Conservation (phyloP, 2,113 vertebrate species). For the Calypte anna region DNA sequence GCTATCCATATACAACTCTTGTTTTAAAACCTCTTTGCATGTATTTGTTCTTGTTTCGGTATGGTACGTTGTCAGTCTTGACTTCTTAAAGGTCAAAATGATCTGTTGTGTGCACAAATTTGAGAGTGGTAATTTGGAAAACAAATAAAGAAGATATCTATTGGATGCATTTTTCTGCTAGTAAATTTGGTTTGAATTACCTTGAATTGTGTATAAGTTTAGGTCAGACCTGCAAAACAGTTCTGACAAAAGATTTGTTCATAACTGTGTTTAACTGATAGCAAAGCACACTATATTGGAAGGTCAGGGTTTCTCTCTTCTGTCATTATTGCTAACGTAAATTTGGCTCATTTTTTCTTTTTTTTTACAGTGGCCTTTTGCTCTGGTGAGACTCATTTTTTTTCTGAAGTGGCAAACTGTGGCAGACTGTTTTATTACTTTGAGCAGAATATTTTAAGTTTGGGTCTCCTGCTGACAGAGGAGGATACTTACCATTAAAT, state of each 20-base stretch:
- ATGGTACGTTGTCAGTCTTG: neutral
- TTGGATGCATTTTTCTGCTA: neutral
- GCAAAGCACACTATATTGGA: neutral
- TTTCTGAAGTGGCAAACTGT: neutral
- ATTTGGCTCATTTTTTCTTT: neutral
- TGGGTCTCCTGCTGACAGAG: neutral
- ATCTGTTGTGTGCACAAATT: slow-evolving; percentile 12
- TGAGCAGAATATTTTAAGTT: neutral
- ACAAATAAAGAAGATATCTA: neutral
- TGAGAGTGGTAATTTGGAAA: neutral
- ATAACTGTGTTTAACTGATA: slow-evolving; percentile 1
- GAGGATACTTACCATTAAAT: neutral
- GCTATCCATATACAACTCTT: neutral
- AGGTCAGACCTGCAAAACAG: neutral
- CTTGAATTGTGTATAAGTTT: neutral
- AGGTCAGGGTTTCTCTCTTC: neutral
- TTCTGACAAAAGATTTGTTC: neutral
- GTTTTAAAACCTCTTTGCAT: neutral
- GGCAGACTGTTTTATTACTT: neutral
- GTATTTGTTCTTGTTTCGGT: neutral
- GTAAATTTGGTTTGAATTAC: neutral
- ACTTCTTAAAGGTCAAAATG: slow-evolving; percentile 6
- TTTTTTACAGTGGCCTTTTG: neutral
- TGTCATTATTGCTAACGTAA: neutral
- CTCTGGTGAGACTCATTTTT: fast-evolving